phyloP scores from a whole-genome alignment of 2,113 vertebrate species.

The Struthio camelus region DNA sequence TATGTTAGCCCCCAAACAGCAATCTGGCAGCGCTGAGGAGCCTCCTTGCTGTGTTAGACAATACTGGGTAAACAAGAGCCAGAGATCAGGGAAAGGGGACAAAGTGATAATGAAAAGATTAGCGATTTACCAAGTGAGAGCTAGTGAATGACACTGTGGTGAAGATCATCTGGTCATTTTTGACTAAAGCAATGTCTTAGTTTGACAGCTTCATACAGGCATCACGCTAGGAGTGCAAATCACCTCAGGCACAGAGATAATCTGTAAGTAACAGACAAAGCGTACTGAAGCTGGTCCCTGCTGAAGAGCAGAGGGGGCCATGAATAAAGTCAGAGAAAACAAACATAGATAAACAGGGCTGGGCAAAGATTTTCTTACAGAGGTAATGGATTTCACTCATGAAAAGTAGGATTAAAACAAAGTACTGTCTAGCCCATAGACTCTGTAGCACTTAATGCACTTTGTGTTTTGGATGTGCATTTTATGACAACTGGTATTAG shows the following conservation, averaged over 20 bases:
- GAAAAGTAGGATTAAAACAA: neutral
- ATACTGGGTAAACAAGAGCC: neutral
- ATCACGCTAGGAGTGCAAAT: constrained; percentile 2
- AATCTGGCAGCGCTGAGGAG: neutral
- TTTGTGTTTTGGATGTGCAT: neutral
- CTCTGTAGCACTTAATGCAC: neutral
- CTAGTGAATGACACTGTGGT: neutral
- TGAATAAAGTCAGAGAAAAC: neutral
- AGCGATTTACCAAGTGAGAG: neutral
- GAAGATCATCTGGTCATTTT: neutral
- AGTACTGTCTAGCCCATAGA: neutral
- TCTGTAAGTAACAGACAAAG: neutral
- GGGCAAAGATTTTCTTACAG: neutral
- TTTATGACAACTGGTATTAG: neutral
- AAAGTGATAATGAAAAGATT: constrained; percentile 27
- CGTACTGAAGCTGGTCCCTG: neutral
- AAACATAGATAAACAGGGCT: neutral
- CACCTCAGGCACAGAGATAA: neutral
- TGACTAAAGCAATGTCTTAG: neutral
- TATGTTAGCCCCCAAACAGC: neutral
- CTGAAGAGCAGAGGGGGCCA: neutral
- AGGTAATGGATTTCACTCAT: neutral
- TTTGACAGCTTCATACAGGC: constrained; percentile 9
- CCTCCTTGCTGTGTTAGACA: neutral
- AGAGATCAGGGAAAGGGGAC: neutral